A percentile compares a stretch with the other conserved stretches of the same genome.
These are phyloP conservation scores for Bombyx mandarina DNA, from an alignment of 1,140 invertebrate species.

Conservation along the genomic window DNA sequence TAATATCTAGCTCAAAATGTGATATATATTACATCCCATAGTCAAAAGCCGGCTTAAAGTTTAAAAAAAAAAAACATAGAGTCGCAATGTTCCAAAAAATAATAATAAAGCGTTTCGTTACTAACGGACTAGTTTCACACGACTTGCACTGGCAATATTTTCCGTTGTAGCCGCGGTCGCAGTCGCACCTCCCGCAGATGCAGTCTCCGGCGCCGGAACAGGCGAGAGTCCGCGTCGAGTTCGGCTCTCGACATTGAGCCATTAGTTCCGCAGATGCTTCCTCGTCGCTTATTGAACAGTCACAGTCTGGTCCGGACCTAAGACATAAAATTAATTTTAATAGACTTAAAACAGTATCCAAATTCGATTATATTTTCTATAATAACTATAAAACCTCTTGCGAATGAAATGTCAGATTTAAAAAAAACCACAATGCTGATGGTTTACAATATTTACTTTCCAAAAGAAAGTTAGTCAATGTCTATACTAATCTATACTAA, in stretches of 20 bases:
- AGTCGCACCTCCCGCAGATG: slow-evolving; percentile 65
- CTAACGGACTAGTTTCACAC: slow-evolving; percentile 55
- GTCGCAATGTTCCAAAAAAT: no score
- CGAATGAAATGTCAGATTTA: no score
- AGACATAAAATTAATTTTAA: slow-evolving; percentile 5
- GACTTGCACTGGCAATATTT: slow-evolving; percentile 68
- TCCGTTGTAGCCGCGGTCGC: slow-evolving; percentile 63
- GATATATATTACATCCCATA: no score
- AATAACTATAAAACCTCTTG: no score
- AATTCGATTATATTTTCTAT: no score
- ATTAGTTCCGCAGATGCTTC: slow-evolving; percentile 55
- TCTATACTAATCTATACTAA: background rate
- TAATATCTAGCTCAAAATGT: no score
- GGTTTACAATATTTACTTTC: no score
- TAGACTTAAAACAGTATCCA: no score
- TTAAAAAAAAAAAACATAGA: no score
- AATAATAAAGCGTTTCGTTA: background rate
- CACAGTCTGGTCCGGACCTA: slow-evolving; percentile 71
- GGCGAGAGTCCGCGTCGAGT: slow-evolving; percentile 27
- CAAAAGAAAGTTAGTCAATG: background rate
- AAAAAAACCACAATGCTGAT: no score
- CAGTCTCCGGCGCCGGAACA: slow-evolving; percentile 68
- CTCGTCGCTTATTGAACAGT: slow-evolving; percentile 61
- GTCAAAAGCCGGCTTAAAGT: no score
- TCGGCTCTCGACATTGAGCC: slow-evolving; percentile 50